phyloP scores from a whole-genome alignment of 2,888 invertebrate species.

The Labia minor region DNA sequence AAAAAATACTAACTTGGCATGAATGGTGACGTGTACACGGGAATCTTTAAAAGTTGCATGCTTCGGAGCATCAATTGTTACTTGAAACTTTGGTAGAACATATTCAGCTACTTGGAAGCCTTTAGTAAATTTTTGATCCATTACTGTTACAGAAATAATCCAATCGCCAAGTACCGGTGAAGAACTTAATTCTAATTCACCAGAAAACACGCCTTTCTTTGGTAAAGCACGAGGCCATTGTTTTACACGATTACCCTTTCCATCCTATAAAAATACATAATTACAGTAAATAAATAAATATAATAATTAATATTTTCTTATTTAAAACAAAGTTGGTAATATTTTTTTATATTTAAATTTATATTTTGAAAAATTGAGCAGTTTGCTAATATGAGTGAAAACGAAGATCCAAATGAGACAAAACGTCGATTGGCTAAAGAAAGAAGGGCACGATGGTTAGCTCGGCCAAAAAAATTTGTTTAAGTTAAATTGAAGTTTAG shows the following conservation, averaged over 20 bases:
- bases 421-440: no score
- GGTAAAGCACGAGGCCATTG: constrained; percentile 60
- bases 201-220: constrained; percentile 62
- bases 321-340: no score
- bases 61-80: constrained; percentile 68
- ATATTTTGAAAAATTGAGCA: no score
- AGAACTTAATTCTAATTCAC: constrained; percentile 64
- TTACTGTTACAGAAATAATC: constrained; percentile 61
- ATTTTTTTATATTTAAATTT: no score
- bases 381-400: no score
- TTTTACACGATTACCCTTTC: constrained; percentile 66
- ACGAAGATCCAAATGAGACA: no score
- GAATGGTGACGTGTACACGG: constrained; percentile 63
- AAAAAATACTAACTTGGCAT: constrained; percentile 56
- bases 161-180: constrained; percentile 80
- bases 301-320: constrained; percentile 18
- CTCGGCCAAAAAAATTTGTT: not conserved
- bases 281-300: no score
- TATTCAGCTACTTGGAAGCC: constrained; percentile 78
- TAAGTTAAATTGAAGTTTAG: no score
- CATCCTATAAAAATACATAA: constrained; percentile 45
- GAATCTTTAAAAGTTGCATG: constrained; percentile 73
- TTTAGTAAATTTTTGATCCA: constrained; percentile 56
- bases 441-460: no score
- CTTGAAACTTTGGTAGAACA: constrained; percentile 86